Evolutionary conservation across 2,113 vertebrate genomes (phyloP), one percentile per base, ranked within the genome.

Genomic region (Gobiocypris rarus): DNA sequence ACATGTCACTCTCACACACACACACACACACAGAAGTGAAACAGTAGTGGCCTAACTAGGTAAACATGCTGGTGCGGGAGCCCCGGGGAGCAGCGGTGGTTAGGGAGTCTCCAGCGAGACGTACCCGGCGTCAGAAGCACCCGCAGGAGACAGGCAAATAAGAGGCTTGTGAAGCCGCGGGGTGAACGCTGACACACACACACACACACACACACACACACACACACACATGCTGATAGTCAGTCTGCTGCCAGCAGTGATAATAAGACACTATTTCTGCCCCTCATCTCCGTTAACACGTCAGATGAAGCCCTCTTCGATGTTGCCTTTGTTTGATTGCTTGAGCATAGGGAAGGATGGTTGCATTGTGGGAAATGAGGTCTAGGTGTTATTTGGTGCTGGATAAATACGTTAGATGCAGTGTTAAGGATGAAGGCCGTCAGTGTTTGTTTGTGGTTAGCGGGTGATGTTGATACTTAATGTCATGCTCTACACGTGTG

Each of bases 11-110:
- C 3, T 9, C 58, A 59, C 9, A 59, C 9, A 13, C n/a, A 59
- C 1, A 24, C 56, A 22, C 19, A n/a, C 15, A n/a, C n/a, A n/a
- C n/a, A n/a, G n/a, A n/a, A n/a, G n/a, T n/a, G n/a, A n/a, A 31
- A 31, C 89, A 92, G 92, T 93, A 93, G 92, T 91, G 86, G 89
- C 80, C 31, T 84, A 84, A 91, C 89, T 54, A 92, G 90, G 89
- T 92, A 92, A 93, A 93, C 90, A 90, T 89, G 91, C 89, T 93
- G 92, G 73, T 92, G 77, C 91, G 89, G 90, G 91, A 87, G 89
- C 84, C n/a, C 82, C 88, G 91, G 88, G 86, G 88, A 91, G 89
- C 90, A 92, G 91, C 89, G 92, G 93, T 91, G 91, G 92, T 94
- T 93, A 87, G 79, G 92, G 92, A 93, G 91, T 89, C 93, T 92